These are phyloP conservation scores for Penaeus monodon DNA, from an alignment of 2,888 invertebrate species.

Conservation along the genomic window DNA sequence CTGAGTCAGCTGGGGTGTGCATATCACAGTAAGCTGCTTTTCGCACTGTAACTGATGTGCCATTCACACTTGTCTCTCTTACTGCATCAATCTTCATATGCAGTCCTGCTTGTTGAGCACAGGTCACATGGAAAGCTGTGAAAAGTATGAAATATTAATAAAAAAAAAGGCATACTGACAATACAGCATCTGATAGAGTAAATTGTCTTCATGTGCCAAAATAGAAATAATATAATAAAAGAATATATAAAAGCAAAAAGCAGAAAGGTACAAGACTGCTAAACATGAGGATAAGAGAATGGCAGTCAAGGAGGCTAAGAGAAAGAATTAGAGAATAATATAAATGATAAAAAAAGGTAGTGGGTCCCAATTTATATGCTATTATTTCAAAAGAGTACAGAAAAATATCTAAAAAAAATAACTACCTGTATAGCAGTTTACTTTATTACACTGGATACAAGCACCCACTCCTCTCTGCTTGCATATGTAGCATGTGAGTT, in stretches of 20 bases:
- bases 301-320: too few species aligned
- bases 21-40: constrained; percentile 97
- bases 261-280: too few species aligned
- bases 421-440: constrained; percentile 86
- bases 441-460: constrained; percentile 97
- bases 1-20: constrained; percentile 84
- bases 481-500: constrained; percentile 96
- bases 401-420: constrained; percentile 8
- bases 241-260: too few species aligned
- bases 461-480: constrained; percentile 93
- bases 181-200: background rate
- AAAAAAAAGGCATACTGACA: background rate
- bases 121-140: constrained; percentile 96
- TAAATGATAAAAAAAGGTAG: too few species aligned
- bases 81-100: constrained; percentile 98
- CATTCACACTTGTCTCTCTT: constrained; percentile 75
- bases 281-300: too few species aligned
- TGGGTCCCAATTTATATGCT: too few species aligned
- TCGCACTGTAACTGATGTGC: constrained; percentile 85
- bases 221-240: too few species aligned
- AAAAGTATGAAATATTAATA: constrained; percentile 16
- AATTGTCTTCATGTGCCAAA: too few species aligned
- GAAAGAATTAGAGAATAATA: too few species aligned
- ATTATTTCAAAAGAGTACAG: too few species aligned
- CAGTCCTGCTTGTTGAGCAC: constrained; percentile 94